Base-by-base conservation (phyloP, 2,888 invertebrate species). In the Hedychridium roseum region DNA sequence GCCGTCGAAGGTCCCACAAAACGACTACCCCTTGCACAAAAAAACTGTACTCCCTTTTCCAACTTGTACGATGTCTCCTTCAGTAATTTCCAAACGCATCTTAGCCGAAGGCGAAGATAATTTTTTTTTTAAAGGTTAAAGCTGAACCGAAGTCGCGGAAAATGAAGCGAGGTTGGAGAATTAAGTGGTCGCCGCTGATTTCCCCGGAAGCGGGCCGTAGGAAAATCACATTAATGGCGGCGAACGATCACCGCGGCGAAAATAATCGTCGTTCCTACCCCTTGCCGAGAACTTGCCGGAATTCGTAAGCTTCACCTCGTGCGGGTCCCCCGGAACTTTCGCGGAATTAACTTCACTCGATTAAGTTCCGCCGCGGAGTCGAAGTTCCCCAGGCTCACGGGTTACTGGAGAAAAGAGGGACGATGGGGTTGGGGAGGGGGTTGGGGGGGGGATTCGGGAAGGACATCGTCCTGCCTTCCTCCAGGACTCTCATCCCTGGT, bases 261-360 rank as follows among this genome's bases (percentile, higher is more conserved):
- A 54, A 50, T 50, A 47, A 46, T 54, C 49, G 40, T 38, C 18
- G 17, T 32, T 21, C 26, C 20, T 21, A 37, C 26, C 31, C 20
- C 21, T 34, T n/a, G 12, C 23, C 28, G 20, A 17, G 6, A 28
- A 38, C 17, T 31, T 38, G 11, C 37, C 37, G 12, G 28, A 21
- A 15, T 26, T 23, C 30, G 40, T 38, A 15, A 15, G 38, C 30
- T 41, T 44, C 40, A 42, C 36, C 40, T 43, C 53, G 52, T 36
- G 39, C 36, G 39, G 43, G 53, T 39, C 40, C n/a, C n/a, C n/a
- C n/a, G n/a, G 50, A 72, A 72, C 67, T 71, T 71, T 69, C 60
- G 52, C 52, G 55, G 67, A 73, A 74, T 74, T 73, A 73, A 72
- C 71, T 73, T 61, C 64, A 61, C 66, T 72, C 74, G 70, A 73